Percentiles rank a stretch among this genome's conserved stretches.
These are phyloP conservation scores for Polydrusus pterygomalis DNA, from an alignment of 2,888 invertebrate genomes.

Conservation along the genomic window DNA sequence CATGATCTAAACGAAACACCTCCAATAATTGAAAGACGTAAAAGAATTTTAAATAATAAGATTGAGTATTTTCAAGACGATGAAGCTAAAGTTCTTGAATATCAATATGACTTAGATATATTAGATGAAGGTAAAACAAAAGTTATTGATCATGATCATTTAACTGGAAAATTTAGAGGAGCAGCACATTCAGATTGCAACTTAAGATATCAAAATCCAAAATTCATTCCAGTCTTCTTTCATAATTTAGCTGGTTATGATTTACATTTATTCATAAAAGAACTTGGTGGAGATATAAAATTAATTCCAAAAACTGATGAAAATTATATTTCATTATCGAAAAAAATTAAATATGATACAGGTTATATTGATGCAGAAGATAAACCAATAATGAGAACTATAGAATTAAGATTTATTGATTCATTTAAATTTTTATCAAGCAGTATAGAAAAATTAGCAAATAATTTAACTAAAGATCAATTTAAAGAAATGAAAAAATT, in stretches of 20 bases:
- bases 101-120: neutral
- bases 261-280: slow-evolving; percentile 5
- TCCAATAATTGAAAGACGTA: neutral
- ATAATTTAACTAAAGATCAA: slow-evolving; percentile 3
- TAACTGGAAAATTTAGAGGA: neutral
- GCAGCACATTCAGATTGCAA: slow-evolving; percentile 3
- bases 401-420: slow-evolving; percentile 5
- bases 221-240: neutral
- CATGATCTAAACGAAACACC: neutral
- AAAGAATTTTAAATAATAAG: neutral
- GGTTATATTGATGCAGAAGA: neutral
- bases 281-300: neutral
- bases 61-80: neutral
- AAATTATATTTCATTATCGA: slow-evolving; percentile 1
- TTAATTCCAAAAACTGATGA: neutral
- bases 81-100: neutral
- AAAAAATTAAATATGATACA: slow-evolving; percentile 3
- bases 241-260: neutral
- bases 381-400: slow-evolving; percentile 1
- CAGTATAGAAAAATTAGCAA: slow-evolving; percentile 1
- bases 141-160: neutral
- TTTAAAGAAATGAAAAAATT: slow-evolving; percentile 4
- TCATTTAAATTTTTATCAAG: neutral
- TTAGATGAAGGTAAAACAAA: neutral
- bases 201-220: slow-evolving; percentile 1